These are phyloP conservation scores for Camptogramma bilineatum DNA, from an alignment of 2,888 invertebrate species.

Conservation along the genomic window DNA sequence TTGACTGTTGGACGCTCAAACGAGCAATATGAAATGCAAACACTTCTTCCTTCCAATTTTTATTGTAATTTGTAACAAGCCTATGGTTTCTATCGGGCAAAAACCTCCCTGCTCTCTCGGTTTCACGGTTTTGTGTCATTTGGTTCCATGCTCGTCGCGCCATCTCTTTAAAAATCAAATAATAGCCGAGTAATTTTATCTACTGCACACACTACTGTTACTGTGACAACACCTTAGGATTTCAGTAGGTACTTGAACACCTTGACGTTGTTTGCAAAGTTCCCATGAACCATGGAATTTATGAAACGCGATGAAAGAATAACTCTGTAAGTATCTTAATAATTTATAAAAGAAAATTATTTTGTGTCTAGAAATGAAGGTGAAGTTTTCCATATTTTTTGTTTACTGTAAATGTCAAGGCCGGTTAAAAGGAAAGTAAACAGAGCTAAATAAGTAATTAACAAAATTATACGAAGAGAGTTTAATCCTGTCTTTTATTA, in stretches of 20 bases:
- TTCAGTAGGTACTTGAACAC: constrained; percentile 11
- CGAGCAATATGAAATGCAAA: too few relatives aligned
- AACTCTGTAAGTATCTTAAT: constrained; percentile 15
- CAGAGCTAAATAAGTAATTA: background rate
- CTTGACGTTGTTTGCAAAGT: constrained; percentile 10
- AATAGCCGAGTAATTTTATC: too few relatives aligned
- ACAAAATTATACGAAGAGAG: background rate
- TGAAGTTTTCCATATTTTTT: background rate
- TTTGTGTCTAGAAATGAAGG: constrained; percentile 6
- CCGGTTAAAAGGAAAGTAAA: background rate
- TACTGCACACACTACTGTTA: background rate
- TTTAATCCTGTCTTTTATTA: too few relatives aligned
- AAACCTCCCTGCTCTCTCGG: too few relatives aligned
- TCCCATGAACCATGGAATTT: constrained; percentile 18
- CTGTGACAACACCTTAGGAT: constrained; percentile 13
- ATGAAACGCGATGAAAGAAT: constrained; percentile 13
- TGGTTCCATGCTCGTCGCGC: too few relatives aligned
- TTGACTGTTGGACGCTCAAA: too few relatives aligned
- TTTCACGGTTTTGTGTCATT: too few relatives aligned
- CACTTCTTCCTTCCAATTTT: too few relatives aligned
- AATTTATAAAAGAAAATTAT: constrained; percentile 17
- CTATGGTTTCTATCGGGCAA: too few relatives aligned
- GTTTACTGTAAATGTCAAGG: background rate
- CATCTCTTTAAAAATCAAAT: too few relatives aligned
- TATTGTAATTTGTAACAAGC: too few relatives aligned